Percentiles rank a stretch among this genome's conserved stretches.
Evolutionary conservation across 2,113 vertebrate species (phyloP).

Genomic region (Rynchops niger): DNA sequence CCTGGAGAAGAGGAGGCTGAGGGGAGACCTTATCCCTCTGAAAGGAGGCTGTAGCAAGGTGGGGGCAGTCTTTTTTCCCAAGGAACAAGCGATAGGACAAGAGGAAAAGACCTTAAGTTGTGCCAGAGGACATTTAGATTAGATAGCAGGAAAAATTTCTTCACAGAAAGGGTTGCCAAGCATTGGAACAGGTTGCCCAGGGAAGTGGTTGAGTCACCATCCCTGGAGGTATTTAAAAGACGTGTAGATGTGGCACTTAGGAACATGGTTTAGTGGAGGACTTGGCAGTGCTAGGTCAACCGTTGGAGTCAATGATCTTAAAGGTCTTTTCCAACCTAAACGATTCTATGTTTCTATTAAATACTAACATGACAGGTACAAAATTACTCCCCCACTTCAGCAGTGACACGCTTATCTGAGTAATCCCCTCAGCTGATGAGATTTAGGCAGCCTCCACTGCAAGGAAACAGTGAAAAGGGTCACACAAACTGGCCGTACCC

Average conservation of each 20-base stretch:
- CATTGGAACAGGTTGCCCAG: neutral
- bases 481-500: neutral
- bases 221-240: neutral
- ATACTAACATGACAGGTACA: neutral
- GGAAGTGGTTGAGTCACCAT: neutral
- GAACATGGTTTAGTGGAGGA: neutral
- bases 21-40: neutral
- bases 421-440: neutral
- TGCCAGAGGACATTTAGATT: fast-evolving
- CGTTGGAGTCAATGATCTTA: neutral
- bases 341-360: neutral
- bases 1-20: neutral
- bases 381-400: neutral
- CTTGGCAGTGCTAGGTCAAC: neutral
- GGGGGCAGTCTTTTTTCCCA: neutral
- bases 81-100: neutral
- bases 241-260: fast-evolving
- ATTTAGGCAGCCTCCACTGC: neutral
- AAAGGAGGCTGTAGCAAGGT: fast-evolving
- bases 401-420: neutral
- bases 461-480: neutral
- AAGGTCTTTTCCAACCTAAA: neutral
- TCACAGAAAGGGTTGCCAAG: neutral
- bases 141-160: neutral
- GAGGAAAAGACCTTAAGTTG: neutral